phyloP scores from a whole-genome alignment of 2,888 invertebrate genomes.

The Harpalus rufipes region DNA sequence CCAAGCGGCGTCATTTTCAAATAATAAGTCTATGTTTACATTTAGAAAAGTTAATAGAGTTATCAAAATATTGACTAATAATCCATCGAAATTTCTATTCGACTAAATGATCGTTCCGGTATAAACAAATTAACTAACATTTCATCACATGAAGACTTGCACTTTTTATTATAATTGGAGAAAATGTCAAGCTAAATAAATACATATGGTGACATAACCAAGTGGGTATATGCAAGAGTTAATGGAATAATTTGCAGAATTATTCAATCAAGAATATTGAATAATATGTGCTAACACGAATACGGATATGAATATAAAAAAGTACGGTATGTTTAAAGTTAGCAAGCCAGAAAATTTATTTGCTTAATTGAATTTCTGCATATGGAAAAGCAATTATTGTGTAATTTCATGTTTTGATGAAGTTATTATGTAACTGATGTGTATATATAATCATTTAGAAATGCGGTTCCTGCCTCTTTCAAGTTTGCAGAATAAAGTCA shows the following conservation, averaged over 20 bases:
- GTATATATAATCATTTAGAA: neutral
- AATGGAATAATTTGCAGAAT: constrained; percentile 48
- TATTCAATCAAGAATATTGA: constrained; percentile 37
- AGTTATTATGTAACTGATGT: neutral
- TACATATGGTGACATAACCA: constrained; percentile 35
- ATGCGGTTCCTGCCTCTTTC: neutral
- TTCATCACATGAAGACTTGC: neutral
- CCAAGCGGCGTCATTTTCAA: neutral
- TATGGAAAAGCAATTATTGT: neutral
- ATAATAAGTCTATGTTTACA: neutral
- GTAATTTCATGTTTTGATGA: neutral
- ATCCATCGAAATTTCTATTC: neutral
- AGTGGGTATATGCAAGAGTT: constrained; percentile 32
- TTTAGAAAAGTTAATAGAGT: neutral
- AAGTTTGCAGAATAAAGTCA: neutral
- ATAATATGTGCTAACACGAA: constrained; percentile 26
- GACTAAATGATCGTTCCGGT: too few species aligned
- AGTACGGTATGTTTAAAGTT: neutral
- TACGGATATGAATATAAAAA: constrained; percentile 10
- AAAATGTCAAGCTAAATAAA: neutral
- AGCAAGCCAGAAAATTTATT: neutral
- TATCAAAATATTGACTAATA: neutral
- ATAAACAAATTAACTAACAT: neutral
- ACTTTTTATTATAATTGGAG: constrained; percentile 46
- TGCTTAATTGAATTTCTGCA: constrained; percentile 3